A percentile compares a stretch with the other conserved stretches of the same genome.
Evolutionary conservation across 2,888 invertebrate species (phyloP).

Genomic region (Diachrysia chrysitis): DNA sequence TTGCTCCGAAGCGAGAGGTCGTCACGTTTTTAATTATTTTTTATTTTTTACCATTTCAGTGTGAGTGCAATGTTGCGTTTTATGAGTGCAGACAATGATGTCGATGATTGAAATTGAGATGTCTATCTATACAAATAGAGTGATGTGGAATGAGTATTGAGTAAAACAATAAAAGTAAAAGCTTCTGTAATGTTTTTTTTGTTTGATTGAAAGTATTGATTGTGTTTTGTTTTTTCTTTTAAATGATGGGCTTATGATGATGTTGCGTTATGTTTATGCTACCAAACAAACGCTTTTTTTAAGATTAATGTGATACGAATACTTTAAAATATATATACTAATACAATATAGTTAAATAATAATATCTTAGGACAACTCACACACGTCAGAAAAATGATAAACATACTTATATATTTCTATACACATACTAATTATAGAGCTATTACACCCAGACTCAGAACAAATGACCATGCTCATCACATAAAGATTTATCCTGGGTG

Average conservation of each 20-base stretch:
- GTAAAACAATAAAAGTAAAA: conserved; percentile 17
- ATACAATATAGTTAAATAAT: too few relatives aligned
- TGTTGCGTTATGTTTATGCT: too few relatives aligned
- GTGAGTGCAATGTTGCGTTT: conserved; percentile 57
- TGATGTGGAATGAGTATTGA: conserved; percentile 22
- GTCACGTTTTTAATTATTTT: conserved; percentile 73
- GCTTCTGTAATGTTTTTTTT: conserved; percentile 17
- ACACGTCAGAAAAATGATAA: too few relatives aligned
- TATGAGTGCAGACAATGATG: conserved; percentile 48
- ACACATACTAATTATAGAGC: too few relatives aligned
- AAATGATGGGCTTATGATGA: background rate
- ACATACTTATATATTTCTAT: too few relatives aligned
- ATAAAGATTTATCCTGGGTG: too few relatives aligned
- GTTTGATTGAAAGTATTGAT: background rate
- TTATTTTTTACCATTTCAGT: conserved; percentile 55
- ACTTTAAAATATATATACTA: too few relatives aligned
- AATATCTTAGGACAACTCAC: too few relatives aligned
- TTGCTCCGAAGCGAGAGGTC: conserved; percentile 66
- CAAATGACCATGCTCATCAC: too few relatives aligned
- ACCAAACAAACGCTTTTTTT: too few relatives aligned
- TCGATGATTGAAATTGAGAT: conserved; percentile 54
- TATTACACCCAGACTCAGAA: too few relatives aligned
- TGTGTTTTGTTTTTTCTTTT: background rate
- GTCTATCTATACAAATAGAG: conserved; percentile 42
- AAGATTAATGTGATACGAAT: too few relatives aligned